Evolutionary conservation across 2,888 invertebrate species (phyloP).

Genomic region (Aphidoletes aphidimyza): DNA sequence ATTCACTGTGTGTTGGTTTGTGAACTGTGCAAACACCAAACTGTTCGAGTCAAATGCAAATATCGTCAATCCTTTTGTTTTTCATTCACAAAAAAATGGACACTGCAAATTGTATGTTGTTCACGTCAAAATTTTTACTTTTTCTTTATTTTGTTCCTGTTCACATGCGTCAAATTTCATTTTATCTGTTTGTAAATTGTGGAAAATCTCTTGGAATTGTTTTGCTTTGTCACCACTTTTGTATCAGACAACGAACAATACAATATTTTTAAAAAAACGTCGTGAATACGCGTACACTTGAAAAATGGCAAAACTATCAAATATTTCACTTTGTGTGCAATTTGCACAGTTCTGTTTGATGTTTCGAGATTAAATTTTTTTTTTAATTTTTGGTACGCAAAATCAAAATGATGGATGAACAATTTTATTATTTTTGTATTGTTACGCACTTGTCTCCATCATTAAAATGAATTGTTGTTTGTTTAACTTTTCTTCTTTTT

Average conservation of each 20-base stretch:
- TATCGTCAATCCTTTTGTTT: no score
- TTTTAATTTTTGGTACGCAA: neutral
- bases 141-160: neutral
- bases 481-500: no score
- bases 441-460: neutral
- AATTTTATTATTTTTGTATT: no score
- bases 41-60: neutral
- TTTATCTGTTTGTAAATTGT: neutral
- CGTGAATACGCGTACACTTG: slow-evolving; percentile 23
- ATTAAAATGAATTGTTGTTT: neutral
- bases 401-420: no score
- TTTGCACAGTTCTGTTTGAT: neutral
- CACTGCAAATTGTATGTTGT: neutral
- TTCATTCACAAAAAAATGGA: neutral
- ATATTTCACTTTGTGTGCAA: no score
- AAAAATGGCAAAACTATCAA: no score
- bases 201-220: neutral
- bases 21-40: neutral
- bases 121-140: neutral
- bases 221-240: slow-evolving; percentile 18
- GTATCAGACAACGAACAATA: neutral
- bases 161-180: slow-evolving; percentile 4
- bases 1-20: neutral
- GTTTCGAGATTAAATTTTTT: neutral
- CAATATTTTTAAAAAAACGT: no score